A percentile compares a stretch with the other conserved stretches of the same genome.
These are phyloP conservation scores for Benthosema pterotum DNA, from an alignment of 2,797 vertebrate species.

Conservation along the genomic window DNA sequence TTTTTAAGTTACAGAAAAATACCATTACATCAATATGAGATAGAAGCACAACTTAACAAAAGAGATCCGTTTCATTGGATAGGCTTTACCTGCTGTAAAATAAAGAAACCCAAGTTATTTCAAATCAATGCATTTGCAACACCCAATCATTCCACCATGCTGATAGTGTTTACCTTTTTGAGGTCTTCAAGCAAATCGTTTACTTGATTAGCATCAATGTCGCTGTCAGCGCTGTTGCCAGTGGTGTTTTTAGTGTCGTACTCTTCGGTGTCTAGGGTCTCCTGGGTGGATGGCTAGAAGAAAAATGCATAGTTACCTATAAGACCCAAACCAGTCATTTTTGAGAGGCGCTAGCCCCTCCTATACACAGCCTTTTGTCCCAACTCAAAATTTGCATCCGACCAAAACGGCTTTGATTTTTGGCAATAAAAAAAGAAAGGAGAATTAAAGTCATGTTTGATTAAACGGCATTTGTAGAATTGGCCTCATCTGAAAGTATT, in stretches of 20 bases:
- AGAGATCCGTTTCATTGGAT: background rate
- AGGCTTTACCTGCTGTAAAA: conserved; percentile 29
- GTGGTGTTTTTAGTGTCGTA: conserved; percentile 80
- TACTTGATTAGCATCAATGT: conserved; percentile 71
- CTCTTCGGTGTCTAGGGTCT: conserved; percentile 82
- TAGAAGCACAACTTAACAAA: conserved; percentile 40
- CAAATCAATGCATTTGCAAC: background rate
- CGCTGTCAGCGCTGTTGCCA: conserved; percentile 81
- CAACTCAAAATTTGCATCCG: too few species aligned
- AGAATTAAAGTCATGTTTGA: too few species aligned
- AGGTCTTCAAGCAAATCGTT: conserved; percentile 67
- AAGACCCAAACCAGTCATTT: background rate
- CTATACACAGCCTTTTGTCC: too few species aligned
- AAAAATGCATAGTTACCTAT: background rate
- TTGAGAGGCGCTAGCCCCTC: too few species aligned
- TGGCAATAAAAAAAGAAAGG: too few species aligned
- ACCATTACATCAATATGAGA: conserved; percentile 33
- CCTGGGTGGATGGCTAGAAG: conserved; percentile 73
- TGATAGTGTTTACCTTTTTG: conserved; percentile 43
- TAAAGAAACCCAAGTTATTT: background rate
- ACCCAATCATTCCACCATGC: background rate
- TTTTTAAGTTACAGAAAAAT: conserved; percentile 59
- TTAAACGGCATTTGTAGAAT: too few species aligned
- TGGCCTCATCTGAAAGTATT: background rate
- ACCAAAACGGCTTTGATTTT: too few species aligned